A percentile compares a stretch with the other conserved stretches of the same genome.
Conservation (phyloP, 2,888 invertebrate genomes). For the Agrotis puta region DNA sequence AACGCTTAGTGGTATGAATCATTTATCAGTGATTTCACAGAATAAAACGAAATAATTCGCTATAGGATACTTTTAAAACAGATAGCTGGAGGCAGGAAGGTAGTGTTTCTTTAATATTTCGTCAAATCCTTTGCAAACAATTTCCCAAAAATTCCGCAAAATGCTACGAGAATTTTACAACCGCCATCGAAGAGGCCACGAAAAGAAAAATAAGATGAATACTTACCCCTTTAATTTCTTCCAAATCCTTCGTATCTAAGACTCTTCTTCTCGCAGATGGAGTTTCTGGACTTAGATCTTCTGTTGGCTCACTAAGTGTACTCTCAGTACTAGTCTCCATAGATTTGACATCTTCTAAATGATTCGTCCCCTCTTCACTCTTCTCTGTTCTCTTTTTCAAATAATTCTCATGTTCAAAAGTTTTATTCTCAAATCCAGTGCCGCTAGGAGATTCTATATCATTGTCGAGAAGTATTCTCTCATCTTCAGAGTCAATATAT, state of each 20-base stretch:
- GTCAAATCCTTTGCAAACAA: not conserved
- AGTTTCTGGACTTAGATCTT: conserved; percentile 85
- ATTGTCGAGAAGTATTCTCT: conserved; percentile 82
- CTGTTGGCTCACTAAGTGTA: conserved; percentile 84
- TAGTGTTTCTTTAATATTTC: not conserved
- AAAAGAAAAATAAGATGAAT: conserved; percentile 61
- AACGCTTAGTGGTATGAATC: too few species aligned
- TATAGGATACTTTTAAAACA: too few species aligned
- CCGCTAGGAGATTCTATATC: conserved; percentile 87
- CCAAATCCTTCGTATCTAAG: conserved; percentile 80
- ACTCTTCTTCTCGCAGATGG: conserved; percentile 82
- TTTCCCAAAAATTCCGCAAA: not conserved
- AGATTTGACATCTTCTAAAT: conserved; percentile 80
- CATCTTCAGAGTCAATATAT: conserved; percentile 84
- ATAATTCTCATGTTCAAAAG: conserved; percentile 88
- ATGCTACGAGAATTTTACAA: not conserved
- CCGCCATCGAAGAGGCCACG: conserved; percentile 53
- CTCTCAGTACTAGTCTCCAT: conserved; percentile 89
- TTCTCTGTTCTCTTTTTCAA: conserved; percentile 86
- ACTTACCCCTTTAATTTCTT: conserved; percentile 86
- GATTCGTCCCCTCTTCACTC: conserved; percentile 73
- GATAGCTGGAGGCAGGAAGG: too few species aligned
- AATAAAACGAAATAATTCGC: too few species aligned
- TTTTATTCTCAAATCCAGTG: conserved; percentile 88
- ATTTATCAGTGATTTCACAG: too few species aligned